Evolutionary conservation across 2,888 invertebrate genomes (phyloP).

Genomic region (Ceratothoa steindachneri): DNA sequence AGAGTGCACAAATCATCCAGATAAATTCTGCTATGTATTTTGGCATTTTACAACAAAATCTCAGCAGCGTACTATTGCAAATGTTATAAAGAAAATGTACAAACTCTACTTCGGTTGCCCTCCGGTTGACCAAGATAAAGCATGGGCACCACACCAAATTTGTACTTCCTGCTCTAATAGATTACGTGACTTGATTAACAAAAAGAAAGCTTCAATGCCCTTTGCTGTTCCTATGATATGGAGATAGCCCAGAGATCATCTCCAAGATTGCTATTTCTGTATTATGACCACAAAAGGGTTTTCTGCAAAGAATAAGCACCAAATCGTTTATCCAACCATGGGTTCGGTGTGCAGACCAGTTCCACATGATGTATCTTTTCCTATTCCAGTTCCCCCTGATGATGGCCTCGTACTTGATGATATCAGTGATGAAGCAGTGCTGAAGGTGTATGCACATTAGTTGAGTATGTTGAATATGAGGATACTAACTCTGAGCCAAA

Average conservation of each 20-base stretch:
- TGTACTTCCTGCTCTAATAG: background rate
- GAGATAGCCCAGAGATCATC: background rate
- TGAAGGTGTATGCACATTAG: background rate
- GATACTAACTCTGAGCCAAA: background rate
- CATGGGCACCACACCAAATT: constrained; percentile 1
- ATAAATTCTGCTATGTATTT: background rate
- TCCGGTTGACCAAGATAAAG: background rate
- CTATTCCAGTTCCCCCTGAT: background rate
- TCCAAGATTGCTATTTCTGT: background rate
- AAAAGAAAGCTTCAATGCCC: constrained; percentile 6
- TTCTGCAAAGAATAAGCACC: constrained; percentile 1
- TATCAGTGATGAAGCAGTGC: background rate
- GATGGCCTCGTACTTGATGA: background rate
- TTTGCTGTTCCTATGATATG: background rate
- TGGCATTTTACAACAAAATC: background rate
- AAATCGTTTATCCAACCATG: background rate
- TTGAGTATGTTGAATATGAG: background rate
- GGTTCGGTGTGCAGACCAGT: background rate
- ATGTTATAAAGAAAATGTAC: background rate
- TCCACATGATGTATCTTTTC: background rate
- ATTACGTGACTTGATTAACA: background rate
- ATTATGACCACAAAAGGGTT: background rate
- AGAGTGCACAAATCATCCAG: background rate
- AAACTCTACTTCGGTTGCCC: background rate
- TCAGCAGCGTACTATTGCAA: background rate